Conservation (phyloP, 2,113 vertebrate genomes). For the Hypomesus transpacificus region DNA sequence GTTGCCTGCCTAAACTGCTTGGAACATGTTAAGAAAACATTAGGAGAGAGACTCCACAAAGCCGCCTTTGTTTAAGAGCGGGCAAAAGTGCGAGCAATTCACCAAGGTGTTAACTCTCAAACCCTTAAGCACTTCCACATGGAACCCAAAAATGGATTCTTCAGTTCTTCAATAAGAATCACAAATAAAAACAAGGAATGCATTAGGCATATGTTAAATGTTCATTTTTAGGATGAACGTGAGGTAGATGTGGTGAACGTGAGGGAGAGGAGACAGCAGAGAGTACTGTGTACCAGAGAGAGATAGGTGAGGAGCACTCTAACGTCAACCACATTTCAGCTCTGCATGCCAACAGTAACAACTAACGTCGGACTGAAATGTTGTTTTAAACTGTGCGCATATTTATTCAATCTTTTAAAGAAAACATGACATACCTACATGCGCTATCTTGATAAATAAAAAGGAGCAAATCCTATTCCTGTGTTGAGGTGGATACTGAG, state of each 20-base stretch:
- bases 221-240: slow-evolving; percentile 53
- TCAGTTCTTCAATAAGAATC: slow-evolving; percentile 74
- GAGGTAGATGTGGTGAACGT: slow-evolving; percentile 66
- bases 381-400: slow-evolving; percentile 73
- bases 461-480: slow-evolving; percentile 54
- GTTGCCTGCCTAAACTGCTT: slow-evolving; percentile 99
- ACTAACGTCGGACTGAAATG: slow-evolving; percentile 56
- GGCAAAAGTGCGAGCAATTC: slow-evolving; percentile 82
- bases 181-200: slow-evolving; percentile 68
- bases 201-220: slow-evolving; percentile 81
- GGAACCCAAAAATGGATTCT: slow-evolving; percentile 84
- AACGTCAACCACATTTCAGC: slow-evolving; percentile 69
- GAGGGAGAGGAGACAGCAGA: slow-evolving; percentile 24
- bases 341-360: slow-evolving; percentile 73
- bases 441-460: slow-evolving; percentile 67
- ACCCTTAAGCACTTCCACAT: slow-evolving; percentile 99
- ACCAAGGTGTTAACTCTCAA: slow-evolving; percentile 98
- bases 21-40: slow-evolving; percentile 99
- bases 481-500: slow-evolving; percentile 48
- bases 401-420: slow-evolving; percentile 73
- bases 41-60: slow-evolving; percentile 92
- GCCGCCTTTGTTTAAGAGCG: slow-evolving; percentile 91
- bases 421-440: slow-evolving; percentile 71
- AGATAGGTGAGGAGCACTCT: slow-evolving; percentile 65
- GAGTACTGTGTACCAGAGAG: slow-evolving; percentile 34